Evolutionary conservation across 2,113 vertebrate species (phyloP).

Genomic region (Dendrocopos noguchii): DNA sequence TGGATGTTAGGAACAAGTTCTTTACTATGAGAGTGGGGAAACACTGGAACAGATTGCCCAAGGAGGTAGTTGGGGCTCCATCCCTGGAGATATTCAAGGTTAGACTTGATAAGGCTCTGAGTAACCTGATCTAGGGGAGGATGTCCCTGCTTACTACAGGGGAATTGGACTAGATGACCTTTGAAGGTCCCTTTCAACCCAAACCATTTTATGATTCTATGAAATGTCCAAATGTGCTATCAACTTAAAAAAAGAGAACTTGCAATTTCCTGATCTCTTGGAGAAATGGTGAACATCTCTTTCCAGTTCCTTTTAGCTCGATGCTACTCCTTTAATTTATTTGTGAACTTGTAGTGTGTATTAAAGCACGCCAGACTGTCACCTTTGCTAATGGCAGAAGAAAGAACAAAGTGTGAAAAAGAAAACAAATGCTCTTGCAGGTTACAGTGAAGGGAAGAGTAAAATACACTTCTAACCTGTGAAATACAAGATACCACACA

Average conservation of each 20-base stretch:
- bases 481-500: not conserved
- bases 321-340: not conserved
- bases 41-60: too few species aligned
- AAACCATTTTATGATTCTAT: too few species aligned
- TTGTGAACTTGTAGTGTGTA: not conserved
- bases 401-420: not conserved
- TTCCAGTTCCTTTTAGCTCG: not conserved
- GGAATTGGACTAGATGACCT: too few species aligned
- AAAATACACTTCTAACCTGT: not conserved
- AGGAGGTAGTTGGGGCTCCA: too few species aligned
- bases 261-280: not conserved
- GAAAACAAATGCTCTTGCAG: not conserved
- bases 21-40: too few species aligned
- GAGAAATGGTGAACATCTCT: not conserved
- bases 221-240: not conserved
- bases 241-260: not conserved
- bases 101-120: too few species aligned
- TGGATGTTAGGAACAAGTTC: too few species aligned
- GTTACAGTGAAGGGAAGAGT: constrained; percentile 11
- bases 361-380: not conserved
- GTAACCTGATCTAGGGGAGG: too few species aligned
- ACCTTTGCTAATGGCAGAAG: not conserved
- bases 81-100: too few species aligned
- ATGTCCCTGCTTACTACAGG: too few species aligned
- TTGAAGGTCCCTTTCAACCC: too few species aligned